Conservation (phyloP, 2,113 vertebrate genomes). For the Gracilinanus agilis region DNA sequence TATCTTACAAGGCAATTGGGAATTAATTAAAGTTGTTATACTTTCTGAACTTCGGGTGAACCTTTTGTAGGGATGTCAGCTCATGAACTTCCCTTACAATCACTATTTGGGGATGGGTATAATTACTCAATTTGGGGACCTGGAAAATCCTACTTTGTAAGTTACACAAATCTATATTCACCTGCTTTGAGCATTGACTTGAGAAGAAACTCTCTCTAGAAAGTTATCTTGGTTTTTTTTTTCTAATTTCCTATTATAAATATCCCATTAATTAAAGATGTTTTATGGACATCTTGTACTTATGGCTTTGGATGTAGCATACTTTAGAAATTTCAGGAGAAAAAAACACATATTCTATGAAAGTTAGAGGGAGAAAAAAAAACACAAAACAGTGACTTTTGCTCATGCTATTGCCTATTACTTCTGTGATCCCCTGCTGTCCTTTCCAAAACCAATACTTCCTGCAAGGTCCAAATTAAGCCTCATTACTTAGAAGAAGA, state of each 20-base stretch:
- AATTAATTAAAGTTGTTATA: conserved; percentile 65
- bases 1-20: conserved; percentile 56
- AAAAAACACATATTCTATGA: conserved; percentile 4
- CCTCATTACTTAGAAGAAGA: too few relatives aligned
- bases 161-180: conserved; percentile 39
- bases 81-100: conserved; percentile 52
- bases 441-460: too few relatives aligned
- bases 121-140: conserved; percentile 40
- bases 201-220: neutral
- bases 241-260: neutral
- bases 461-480: too few relatives aligned
- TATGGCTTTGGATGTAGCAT: neutral
- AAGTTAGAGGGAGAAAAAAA: neutral
- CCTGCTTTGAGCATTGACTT: neutral
- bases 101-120: conserved; percentile 32
- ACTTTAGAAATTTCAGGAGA: conserved; percentile 9
- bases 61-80: conserved; percentile 40
- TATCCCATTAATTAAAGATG: conserved; percentile 2
- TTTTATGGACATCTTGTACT: neutral
- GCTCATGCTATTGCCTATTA: neutral
- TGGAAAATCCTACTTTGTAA: conserved; percentile 16
- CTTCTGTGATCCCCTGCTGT: too few relatives aligned
- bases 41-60: conserved; percentile 63
- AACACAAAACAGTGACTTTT: neutral
- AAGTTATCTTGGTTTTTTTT: conserved; percentile 10